These are phyloP conservation scores for Ctenosaura bakeri DNA, from an alignment of 2,797 vertebrate species.

Conservation along the genomic window DNA sequence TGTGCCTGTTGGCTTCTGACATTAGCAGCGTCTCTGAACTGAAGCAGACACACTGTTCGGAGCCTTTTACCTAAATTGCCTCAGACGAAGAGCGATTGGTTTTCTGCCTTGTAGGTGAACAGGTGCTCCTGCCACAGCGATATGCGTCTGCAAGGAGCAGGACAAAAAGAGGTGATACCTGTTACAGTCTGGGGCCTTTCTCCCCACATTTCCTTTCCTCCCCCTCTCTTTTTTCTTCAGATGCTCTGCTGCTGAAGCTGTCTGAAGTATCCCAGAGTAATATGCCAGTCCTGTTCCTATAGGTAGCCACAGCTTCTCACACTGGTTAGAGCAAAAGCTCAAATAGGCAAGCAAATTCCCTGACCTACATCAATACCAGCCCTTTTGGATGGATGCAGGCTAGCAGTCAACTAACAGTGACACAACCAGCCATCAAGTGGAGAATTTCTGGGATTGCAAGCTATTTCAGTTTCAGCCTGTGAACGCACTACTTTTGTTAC, in stretches of 20 bases:
- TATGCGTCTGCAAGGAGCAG: conserved; percentile 78
- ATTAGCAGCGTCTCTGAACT: conserved; percentile 77
- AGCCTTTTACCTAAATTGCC: conserved; percentile 73
- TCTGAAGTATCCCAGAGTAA: conserved; percentile 63
- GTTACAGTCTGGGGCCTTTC: conserved; percentile 79
- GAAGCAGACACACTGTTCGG: conserved; percentile 75
- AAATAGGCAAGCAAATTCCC: conserved; percentile 84
- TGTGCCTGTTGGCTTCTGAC: conserved; percentile 81
- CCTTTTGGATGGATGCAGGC: conserved; percentile 87
- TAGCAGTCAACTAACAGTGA: conserved; percentile 82
- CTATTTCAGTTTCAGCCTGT: conserved; percentile 73
- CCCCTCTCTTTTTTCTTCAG: conserved; percentile 29
- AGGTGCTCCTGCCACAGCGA: conserved; percentile 70
- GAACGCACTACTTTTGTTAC: conserved; percentile 71
- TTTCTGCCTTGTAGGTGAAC: conserved; percentile 69
- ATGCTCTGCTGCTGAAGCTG: conserved; percentile 61
- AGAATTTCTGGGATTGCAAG: conserved; percentile 77
- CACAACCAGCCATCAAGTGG: conserved; percentile 83
- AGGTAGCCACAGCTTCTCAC: conserved; percentile 63
- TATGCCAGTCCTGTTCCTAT: conserved; percentile 48
- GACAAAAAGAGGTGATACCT: conserved; percentile 79
- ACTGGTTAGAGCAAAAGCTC: conserved; percentile 72
- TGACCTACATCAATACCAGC: conserved; percentile 91
- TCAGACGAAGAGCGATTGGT: conserved; percentile 74
- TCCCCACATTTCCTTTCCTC: background rate